These are phyloP conservation scores for Baryphthengus martii DNA, from an alignment of 2,113 vertebrate species.

Conservation along the genomic window DNA sequence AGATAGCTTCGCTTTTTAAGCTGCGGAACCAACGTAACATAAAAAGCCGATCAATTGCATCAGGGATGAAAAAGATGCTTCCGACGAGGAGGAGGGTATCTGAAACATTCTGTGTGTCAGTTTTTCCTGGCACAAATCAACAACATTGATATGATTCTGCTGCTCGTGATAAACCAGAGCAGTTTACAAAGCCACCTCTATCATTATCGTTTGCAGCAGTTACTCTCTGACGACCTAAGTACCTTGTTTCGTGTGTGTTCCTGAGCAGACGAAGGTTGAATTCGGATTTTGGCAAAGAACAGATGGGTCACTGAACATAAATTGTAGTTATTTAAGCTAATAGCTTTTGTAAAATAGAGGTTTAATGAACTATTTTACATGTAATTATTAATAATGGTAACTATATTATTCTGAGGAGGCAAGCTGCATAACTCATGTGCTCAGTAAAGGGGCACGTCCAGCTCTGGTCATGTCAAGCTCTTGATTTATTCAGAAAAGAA, in stretches of 20 bases:
- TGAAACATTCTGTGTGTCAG: neutral
- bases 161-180: neutral
- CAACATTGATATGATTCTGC: neutral
- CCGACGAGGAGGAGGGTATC: neutral
- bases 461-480: neutral
- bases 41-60: neutral
- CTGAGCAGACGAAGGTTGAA: slow-evolving; percentile 31
- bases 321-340: neutral
- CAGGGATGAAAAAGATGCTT: neutral
- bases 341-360: neutral
- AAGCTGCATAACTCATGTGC: neutral
- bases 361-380: slow-evolving; percentile 9
- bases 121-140: neutral
- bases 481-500: neutral
- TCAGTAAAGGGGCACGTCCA: neutral
- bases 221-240: neutral
- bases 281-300: slow-evolving; percentile 8
- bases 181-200: neutral
- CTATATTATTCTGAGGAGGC: neutral
- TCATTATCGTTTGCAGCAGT: neutral
- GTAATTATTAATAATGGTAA: neutral
- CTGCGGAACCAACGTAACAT: neutral
- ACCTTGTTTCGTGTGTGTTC: neutral
- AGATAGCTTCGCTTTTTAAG: neutral
- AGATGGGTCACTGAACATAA: slow-evolving; percentile 1